phyloP scores from a whole-genome alignment of 2,113 vertebrate genomes.

The Cranoglanis bouderius region DNA sequence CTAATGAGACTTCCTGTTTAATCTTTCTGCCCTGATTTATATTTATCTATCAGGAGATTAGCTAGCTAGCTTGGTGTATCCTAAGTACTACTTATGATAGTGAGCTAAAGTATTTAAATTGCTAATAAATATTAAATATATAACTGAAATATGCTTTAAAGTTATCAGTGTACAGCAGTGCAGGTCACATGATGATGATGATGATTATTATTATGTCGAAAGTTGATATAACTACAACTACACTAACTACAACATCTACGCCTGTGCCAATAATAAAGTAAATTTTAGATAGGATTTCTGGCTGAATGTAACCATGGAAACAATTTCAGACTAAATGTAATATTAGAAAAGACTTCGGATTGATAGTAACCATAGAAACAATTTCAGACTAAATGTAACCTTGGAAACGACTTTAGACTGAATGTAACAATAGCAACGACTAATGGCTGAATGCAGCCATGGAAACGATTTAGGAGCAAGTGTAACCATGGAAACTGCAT shows the following conservation, averaged over 20 bases:
- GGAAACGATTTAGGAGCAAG: not conserved
- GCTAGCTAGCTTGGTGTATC: not conserved
- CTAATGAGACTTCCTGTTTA: not conserved
- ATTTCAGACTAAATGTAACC: not conserved
- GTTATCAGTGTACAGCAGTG: not conserved
- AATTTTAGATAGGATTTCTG: not conserved
- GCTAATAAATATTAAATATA: conserved; percentile 3
- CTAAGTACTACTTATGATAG: not conserved
- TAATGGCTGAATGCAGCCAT: not conserved
- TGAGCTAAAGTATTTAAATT: not conserved
- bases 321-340: not conserved
- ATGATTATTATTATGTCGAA: not conserved
- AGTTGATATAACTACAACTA: not conserved
- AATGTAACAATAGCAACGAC: not conserved
- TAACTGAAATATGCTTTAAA: conserved; percentile 1
- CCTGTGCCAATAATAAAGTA: not conserved
- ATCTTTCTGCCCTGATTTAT: not conserved
- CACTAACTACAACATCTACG: no score
- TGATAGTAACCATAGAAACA: not conserved
- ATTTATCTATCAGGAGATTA: not conserved
- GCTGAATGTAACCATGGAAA: not conserved
- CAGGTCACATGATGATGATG: not conserved
- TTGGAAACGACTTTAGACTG: not conserved
- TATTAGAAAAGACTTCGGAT: not conserved
- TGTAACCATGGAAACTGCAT: not conserved